Evolutionary conservation across 2,113 vertebrate genomes (phyloP), one percentile per base, ranked within the genome.

Genomic region (Pomatorhinus ruficollis): DNA sequence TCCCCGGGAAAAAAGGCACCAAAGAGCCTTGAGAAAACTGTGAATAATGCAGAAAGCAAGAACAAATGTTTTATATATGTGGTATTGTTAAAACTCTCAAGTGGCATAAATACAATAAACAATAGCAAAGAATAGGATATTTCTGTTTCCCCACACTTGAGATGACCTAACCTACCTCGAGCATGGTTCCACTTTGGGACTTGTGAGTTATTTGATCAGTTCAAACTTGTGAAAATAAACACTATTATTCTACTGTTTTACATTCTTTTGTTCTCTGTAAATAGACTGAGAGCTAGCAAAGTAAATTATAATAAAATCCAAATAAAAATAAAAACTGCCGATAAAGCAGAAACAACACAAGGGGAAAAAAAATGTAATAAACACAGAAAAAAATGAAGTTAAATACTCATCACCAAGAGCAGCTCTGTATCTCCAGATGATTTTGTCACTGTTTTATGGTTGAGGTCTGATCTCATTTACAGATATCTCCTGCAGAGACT

Each of bases 201-300:
- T 95, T 86, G 63, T 70, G 70, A 96, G 87, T 93, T 96, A 94
- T 90, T 96, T 95, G 89, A 95, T 96, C 78, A 2, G 64, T 94
- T 68, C 66, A 87, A 94, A 97, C 50, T 95, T 94, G 93, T 96
- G 91, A 96, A 96, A 96, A 95, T 96, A 96, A 96, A 95, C 94
- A 95, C 78, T 90, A 47, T 83, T 97, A 91, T 95, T 97, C 91
- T 93, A 95, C 90, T 94, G 87, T 95, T 97, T 87, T 90, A 53
- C 90, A 77, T 93, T 95, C 89, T 91, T 96, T 96, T 96, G 89
- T 96, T 91, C 90, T 93, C 87, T 88, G 87, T 74, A 94, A 96
- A 91, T 80, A 93, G 89, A 93, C 89, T 85, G 78, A 94, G 87
- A 90, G 80, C 66, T 76, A 90, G 68, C 35, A 66, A 95, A 94